Evolutionary conservation across 2,888 invertebrate genomes (phyloP).

Genomic region (Temnothorax rugatulus): DNA sequence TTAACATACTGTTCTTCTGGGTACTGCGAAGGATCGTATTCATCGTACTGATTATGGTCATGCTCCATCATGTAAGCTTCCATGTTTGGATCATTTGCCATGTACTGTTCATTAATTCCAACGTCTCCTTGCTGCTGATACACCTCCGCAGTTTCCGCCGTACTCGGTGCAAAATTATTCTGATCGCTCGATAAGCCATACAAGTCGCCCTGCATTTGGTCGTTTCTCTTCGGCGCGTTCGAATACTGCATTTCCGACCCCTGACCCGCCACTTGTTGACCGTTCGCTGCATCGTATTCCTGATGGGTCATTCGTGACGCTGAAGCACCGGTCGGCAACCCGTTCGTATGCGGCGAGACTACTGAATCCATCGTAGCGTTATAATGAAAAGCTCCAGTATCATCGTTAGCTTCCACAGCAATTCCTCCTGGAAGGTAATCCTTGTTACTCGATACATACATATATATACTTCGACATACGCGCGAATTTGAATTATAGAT

Average conservation of each 20-base stretch:
- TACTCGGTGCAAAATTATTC: conserved; percentile 39
- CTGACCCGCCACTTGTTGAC: neutral
- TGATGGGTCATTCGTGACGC: conserved; percentile 24
- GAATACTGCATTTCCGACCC: conserved; percentile 5
- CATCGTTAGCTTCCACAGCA: conserved; percentile 45
- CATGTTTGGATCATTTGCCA: conserved; percentile 63
- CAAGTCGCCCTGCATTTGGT: conserved; percentile 4
- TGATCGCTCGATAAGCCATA: conserved; percentile 12
- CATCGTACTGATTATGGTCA: conserved; percentile 72
- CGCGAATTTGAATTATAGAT: neutral
- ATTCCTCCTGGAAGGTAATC: conserved; percentile 45
- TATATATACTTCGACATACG: neutral
- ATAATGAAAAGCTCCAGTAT: conserved; percentile 49
- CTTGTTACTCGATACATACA: conserved; percentile 6
- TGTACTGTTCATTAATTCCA: conserved; percentile 68
- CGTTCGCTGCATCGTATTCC: conserved; percentile 13
- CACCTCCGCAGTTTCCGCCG: conserved; percentile 41
- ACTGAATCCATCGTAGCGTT: conserved; percentile 50
- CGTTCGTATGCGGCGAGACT: conserved; percentile 19
- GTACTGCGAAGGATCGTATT: conserved; percentile 78
- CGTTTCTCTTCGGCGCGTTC: neutral
- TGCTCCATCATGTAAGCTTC: conserved; percentile 72
- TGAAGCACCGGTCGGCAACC: neutral
- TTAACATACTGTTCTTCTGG: conserved; percentile 67
- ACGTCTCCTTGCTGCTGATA: conserved; percentile 68